These are phyloP conservation scores for Drosophila suboccidentalis DNA, from an alignment of 2,888 invertebrate genomes.

Conservation along the genomic window DNA sequence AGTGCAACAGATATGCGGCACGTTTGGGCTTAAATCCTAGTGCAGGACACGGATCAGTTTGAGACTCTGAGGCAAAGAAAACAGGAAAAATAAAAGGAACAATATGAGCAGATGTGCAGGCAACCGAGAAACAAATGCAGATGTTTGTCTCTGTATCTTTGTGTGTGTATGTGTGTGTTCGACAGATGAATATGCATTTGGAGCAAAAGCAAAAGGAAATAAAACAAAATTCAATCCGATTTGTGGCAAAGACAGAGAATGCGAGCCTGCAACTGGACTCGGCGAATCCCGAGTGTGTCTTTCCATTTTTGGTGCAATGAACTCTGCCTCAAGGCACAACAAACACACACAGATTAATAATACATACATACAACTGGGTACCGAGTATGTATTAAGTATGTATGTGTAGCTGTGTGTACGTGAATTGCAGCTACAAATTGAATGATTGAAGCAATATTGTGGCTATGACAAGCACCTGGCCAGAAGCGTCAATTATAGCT, in stretches of 20 bases:
- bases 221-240: conserved; percentile 79
- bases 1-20: conserved; percentile 50
- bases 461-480: conserved; percentile 50
- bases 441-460: conserved; percentile 66
- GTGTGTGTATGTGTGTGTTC: conserved; percentile 28
- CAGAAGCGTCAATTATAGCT: conserved; percentile 58
- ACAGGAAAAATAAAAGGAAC: conserved; percentile 46
- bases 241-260: conserved; percentile 47
- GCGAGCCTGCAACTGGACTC: conserved; percentile 63
- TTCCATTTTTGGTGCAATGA: conserved; percentile 64
- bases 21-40: conserved; percentile 62
- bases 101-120: conserved; percentile 78
- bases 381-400: neutral
- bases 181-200: conserved; percentile 69
- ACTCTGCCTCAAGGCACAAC: conserved; percentile 51
- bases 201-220: conserved; percentile 54
- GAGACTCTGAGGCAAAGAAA: conserved; percentile 33
- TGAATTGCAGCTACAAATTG: conserved; percentile 53
- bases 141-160: conserved; percentile 49
- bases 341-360: conserved; percentile 17
- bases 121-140: conserved; percentile 66
- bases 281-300: conserved; percentile 38
- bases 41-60: conserved; percentile 29
- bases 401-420: conserved; percentile 29
- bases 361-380: neutral